phyloP scores from a whole-genome alignment of 2,797 vertebrate genomes.

The Pseudochirops cupreus region DNA sequence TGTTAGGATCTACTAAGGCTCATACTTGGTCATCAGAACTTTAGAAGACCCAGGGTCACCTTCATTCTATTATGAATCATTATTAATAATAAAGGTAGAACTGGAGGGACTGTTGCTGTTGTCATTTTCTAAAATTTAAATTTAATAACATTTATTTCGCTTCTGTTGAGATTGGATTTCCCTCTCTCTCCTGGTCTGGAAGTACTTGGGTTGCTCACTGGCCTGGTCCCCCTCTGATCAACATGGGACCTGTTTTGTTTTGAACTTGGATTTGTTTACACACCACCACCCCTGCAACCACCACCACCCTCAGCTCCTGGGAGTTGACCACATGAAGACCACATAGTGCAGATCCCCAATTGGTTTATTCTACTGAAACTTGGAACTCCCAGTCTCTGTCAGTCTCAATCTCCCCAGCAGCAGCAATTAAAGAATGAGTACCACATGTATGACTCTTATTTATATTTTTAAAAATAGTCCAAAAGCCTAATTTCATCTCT shows the following conservation, averaged over 20 bases:
- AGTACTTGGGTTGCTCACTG: not conserved
- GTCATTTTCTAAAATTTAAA: not conserved
- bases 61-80: not conserved
- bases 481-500: not conserved
- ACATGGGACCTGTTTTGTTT: not conserved
- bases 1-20: not conserved
- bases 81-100: not conserved
- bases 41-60: not conserved
- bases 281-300: not conserved
- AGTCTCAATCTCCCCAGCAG: not conserved
- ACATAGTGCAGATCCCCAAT: not conserved
- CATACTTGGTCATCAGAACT: not conserved
- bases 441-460: not conserved
- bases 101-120: not conserved
- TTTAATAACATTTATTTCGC: not conserved
- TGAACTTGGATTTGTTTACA: not conserved
- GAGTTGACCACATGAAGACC: not conserved
- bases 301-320: not conserved
- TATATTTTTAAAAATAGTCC: not conserved
- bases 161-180: not conserved
- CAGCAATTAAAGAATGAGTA: not conserved
- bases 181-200: not conserved
- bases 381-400: not conserved
- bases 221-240: not conserved
- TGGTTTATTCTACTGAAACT: not conserved